Evolutionary conservation across 2,888 invertebrate genomes (phyloP), one percentile per base, ranked within the genome.

Genomic region (Idaea straminata): DNA sequence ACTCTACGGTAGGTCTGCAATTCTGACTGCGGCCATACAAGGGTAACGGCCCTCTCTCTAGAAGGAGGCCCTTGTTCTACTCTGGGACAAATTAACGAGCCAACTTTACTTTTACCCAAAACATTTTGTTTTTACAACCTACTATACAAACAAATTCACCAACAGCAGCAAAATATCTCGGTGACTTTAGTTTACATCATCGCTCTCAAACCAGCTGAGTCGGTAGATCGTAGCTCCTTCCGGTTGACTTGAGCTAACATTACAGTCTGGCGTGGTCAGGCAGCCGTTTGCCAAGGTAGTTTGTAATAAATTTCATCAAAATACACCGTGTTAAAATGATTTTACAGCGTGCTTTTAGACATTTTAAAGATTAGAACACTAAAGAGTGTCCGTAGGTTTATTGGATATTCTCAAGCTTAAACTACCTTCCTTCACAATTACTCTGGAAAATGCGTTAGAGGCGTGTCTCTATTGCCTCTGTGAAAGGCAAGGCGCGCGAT

Each of bases 171-270:
- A 47, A 7, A 47, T 47, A 7, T 47, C 10, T 47, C 47, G 47
- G 47, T 13, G 47, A 13, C 47, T 47, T 47, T 47, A 10, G 47
- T 47, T 47, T 47, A 47, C 13, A 47, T 47, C 47, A 47, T 47
- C 7, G 47, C 47, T 47, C 6, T 47, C 3, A 13, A 47, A 10
- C 47, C 47, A 61, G 62, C 62, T 64, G 65, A 64, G 59, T 59
- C 57, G 10, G 61, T 64, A 62, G 61, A 61, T 36, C 63, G 62
- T 57, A 60, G 63, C 58, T 68, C 66, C 66, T 68, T 68, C 66
- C 61, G 25, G 62, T 35, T 25, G 62, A 68, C 62, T 66, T 63
- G 35, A 47, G 47, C 47, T 47, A 47, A 47, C 47, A 47, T 47
- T 47, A 13, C 47, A 7, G 47, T 47, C 47, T 47, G 47, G 47